Evolutionary conservation across 2,888 invertebrate species (phyloP).

Genomic region (Incurvaria masculella): DNA sequence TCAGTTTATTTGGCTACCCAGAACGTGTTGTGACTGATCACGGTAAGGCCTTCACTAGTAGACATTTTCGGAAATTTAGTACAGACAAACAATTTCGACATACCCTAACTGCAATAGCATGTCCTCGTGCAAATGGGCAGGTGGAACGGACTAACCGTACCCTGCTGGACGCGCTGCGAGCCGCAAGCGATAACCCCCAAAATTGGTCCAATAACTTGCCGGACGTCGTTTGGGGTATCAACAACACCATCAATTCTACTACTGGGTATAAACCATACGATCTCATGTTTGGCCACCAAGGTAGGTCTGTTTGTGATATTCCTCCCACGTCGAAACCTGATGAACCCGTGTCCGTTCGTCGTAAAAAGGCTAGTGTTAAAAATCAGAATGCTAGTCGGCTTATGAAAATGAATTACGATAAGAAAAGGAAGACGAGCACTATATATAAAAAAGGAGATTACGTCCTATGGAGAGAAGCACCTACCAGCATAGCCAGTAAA

Average conservation of each 20-base stretch:
- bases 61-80: not conserved
- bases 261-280: slow-evolving; percentile 16
- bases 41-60: slow-evolving; percentile 11
- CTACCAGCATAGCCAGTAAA: slow-evolving; percentile 10
- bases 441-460: slow-evolving; percentile 16
- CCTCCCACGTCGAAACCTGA: not conserved
- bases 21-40: slow-evolving; percentile 7
- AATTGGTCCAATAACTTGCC: not conserved
- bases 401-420: slow-evolving; percentile 14
- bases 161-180: slow-evolving; percentile 14
- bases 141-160: slow-evolving; percentile 19
- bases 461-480: slow-evolving; percentile 16
- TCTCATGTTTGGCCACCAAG: slow-evolving; percentile 16
- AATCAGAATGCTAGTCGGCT: not conserved
- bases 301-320: slow-evolving; percentile 10
- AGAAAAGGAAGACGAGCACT: slow-evolving; percentile 8
- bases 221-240: slow-evolving; percentile 10
- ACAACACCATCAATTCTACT: slow-evolving; percentile 16
- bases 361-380: not conserved
- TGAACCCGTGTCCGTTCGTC: not conserved
- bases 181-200: slow-evolving; percentile 15
- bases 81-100: slow-evolving; percentile 3
- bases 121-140: slow-evolving; percentile 18
- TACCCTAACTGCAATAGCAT: slow-evolving; percentile 4
- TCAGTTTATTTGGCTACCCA: slow-evolving; percentile 12